A percentile compares a stretch with the other conserved stretches of the same genome.
phyloP scores from a whole-genome alignment of 2,113 vertebrate species.

The Hippocampus mohnikei region DNA sequence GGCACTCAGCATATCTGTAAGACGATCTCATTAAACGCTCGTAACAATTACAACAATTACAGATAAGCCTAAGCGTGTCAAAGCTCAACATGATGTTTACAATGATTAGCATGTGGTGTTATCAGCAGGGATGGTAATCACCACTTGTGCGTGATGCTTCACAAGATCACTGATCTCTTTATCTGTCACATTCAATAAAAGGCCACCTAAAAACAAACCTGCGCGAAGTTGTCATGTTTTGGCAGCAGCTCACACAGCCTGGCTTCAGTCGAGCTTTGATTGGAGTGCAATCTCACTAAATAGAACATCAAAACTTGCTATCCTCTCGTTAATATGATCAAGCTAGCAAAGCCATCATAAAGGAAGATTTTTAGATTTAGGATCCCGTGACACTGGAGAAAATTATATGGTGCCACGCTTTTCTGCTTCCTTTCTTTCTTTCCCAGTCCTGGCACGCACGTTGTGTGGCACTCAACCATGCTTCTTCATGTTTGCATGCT shows the following conservation, averaged over 20 bases:
- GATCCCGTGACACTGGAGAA: not conserved
- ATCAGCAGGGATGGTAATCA: constrained; percentile 66
- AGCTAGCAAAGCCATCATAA: constrained; percentile 2
- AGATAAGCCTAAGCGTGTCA: constrained; percentile 70
- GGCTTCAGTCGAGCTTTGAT: constrained; percentile 29
- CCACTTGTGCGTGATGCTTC: constrained; percentile 41
- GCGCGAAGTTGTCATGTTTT: constrained; percentile 33
- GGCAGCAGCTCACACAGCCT: constrained; percentile 3
- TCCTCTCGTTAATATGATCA: constrained; percentile 19
- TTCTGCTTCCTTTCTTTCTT: not conserved
- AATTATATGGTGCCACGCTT: not conserved
- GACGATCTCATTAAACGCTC: constrained; percentile 68
- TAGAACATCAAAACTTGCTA: constrained; percentile 10
- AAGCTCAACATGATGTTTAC: constrained; percentile 69
- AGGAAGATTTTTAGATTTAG: constrained; percentile 1
- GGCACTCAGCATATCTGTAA: constrained; percentile 55
- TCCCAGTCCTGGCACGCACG: not conserved
- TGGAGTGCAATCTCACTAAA: constrained; percentile 22
- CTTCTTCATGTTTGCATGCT: not conserved
- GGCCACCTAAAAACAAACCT: constrained; percentile 43
- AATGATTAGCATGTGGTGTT: constrained; percentile 62
- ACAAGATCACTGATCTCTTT: constrained; percentile 59
- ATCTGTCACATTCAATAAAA: constrained; percentile 57
- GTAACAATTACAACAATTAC: constrained; percentile 72
- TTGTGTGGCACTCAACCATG: not conserved